Base-by-base conservation (phyloP, 2,113 vertebrate genomes). In the Pelobates fuscus region DNA sequence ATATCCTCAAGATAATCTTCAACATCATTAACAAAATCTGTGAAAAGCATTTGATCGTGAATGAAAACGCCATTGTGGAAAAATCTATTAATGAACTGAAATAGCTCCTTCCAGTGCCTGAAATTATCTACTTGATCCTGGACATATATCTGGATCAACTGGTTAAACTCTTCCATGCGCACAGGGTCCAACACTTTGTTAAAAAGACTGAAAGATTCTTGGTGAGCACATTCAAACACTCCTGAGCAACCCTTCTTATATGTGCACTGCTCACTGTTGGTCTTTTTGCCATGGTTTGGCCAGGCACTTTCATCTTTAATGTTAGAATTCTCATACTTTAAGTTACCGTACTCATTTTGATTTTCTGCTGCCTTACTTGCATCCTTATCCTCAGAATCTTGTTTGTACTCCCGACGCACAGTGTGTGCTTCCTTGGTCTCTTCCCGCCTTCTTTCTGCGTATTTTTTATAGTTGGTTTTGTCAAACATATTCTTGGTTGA, bases 31-130 rank as follows among this genome's bases (percentile, higher is more conserved):
- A 99, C 92, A 81, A 99, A 98, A 89, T 98, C 95, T 2, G 93
- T 92, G 85, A 99, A 99, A 71, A 95, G 88, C 94, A 97, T 98
- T 84, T 91, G 94, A 82, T 97, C 95, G 0, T 98, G 95, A 83
- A 95, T 93, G 83, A 98, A 99, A 66, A 98, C 15, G 0, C 95
- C 95, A 7, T 99, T 91, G 43, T 85, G 89, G 80, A 99, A 98
- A 89, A 95, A 99, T 43, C 84, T 84, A 78, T 82, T 89, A 77
- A 98, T 90, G 81, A 98, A 98, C 25, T 72, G 84, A 81, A 97
- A 89, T 67, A 99, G 84, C 81, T 98, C 95, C 78, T 91, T 88
- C 97, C 97, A 98, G 79, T 98, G 95, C 82, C 89, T 91, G 73
- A 98, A 98, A 78, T 94, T 86, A 60, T 85, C 84, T 26, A 95